Conservation (phyloP, 2,888 invertebrate species). For the Argyresthia goedartella region DNA sequence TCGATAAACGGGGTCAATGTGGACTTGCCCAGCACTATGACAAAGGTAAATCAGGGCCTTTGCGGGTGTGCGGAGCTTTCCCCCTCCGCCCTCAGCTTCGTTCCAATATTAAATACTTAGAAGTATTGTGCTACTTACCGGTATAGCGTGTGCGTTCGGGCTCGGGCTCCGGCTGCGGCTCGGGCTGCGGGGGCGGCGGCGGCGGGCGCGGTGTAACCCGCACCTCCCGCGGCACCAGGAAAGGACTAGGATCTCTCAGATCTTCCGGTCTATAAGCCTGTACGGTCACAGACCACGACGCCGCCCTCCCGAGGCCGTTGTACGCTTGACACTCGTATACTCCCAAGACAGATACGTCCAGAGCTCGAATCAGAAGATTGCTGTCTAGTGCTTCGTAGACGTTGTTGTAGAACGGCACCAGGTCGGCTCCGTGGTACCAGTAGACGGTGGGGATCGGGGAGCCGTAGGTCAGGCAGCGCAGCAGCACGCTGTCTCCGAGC, state of each 20-base stretch:
- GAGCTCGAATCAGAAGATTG: slow-evolving; percentile 79
- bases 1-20: too few species aligned
- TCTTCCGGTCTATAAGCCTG: slow-evolving; percentile 80
- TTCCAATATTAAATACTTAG: too few species aligned
- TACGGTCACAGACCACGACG: slow-evolving; percentile 81
- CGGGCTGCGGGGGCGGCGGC: slow-evolving; percentile 9
- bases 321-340: slow-evolving; percentile 92
- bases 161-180: slow-evolving; percentile 18
- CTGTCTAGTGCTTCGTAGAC: slow-evolving; percentile 82
- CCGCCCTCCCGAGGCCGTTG: slow-evolving; percentile 83
- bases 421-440: slow-evolving; percentile 86
- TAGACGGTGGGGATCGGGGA: slow-evolving; percentile 83
- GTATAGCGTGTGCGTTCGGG: slow-evolving; percentile 28
- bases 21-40: too few species aligned
- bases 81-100: too few species aligned
- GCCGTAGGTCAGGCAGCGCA: slow-evolving; percentile 87
- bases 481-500: slow-evolving; percentile 76
- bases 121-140: slow-evolving; percentile 43
- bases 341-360: slow-evolving; percentile 81
- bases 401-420: slow-evolving; percentile 79
- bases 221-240: slow-evolving; percentile 23
- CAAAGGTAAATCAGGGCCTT: too few species aligned
- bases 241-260: slow-evolving; percentile 26
- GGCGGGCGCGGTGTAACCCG: slow-evolving; percentile 14
- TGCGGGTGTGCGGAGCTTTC: too few species aligned